Base-by-base conservation (phyloP, 2,113 vertebrate species). In the Cynocephalus volans region DNA sequence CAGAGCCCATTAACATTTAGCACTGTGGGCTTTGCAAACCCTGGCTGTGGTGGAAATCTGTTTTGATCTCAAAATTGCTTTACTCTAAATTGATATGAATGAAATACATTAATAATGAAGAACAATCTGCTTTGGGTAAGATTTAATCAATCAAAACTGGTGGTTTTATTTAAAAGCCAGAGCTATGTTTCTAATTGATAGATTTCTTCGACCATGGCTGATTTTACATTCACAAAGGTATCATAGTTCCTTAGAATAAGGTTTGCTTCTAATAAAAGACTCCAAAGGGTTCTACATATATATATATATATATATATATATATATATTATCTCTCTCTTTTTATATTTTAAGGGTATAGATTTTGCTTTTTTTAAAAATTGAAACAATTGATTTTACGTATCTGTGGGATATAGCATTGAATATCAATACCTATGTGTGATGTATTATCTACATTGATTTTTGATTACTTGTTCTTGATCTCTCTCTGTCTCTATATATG, bases 11-110 rank as follows among this genome's bases (percentile, higher is more conserved):
- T 69, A 52, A 73, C 14, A 70, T 60, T 33, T 64, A 90, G 48
- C 21, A 45, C 10, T 73, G 24, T 87, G 97, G 72, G 54, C 69
- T 62, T 96, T 75, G 48, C 48, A 92, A 93, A 90, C 26, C 31
- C 62, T 58, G 54, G 65, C 80, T 97, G 93, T 52, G 52, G 11
- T 76, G n/a, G 41, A 67, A 93, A 87, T 31, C 23, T 62, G 8
- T 84, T 97, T 89, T 62, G 81, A 96, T 67, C 41, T 90, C 77
- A 86, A 28, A 96, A 88, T 76, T 79, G 3, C 24, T 90, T 24
- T 95, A 9, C 41, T 93, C 21, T 90, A 56, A 73, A 79, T 87
- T 89, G 48, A 81, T 82, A 48, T 90, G 54, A 84, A 60, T 87
- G 73, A 65, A 52, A 76, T 77, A 62, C 36, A 58, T 60, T 67